A percentile compares a stretch with the other conserved stretches of the same genome.
These are phyloP conservation scores for Omphaloscelis lunosa DNA, from an alignment of 2,888 invertebrate genomes.

Conservation along the genomic window DNA sequence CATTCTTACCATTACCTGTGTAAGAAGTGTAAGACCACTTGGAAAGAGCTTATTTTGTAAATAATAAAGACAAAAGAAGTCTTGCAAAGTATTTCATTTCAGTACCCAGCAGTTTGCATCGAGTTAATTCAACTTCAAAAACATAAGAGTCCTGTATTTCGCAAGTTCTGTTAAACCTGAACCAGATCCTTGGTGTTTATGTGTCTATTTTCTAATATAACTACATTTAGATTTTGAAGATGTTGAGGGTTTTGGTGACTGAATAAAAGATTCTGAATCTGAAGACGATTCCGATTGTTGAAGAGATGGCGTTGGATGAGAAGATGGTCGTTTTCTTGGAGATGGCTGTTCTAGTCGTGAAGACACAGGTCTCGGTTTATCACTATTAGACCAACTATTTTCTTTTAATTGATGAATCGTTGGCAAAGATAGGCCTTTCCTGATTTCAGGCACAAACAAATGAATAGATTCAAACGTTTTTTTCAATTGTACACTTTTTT, in stretches of 20 bases:
- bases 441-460: constrained; percentile 25
- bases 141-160: constrained; percentile 6
- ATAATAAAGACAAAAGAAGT: not conserved
- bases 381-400: not conserved
- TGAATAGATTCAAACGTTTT: constrained; percentile 6
- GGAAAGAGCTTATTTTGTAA: not conserved
- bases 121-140: not conserved
- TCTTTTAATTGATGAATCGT: constrained; percentile 7
- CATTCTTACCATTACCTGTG: not conserved
- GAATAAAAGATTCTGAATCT: not conserved
- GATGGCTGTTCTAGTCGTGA: not conserved
- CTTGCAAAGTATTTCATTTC: not conserved
- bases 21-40: not conserved
- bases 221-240: not conserved
- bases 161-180: constrained; percentile 3
- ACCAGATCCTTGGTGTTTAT: not conserved
- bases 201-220: constrained; percentile 4
- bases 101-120: not conserved
- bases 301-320: not conserved
- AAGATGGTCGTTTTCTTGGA: no score
- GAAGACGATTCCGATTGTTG: not conserved
- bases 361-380: not conserved
- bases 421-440: constrained; percentile 16
- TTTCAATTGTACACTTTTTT: constrained; percentile 4
- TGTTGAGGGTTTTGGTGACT: not conserved